A percentile compares a stretch with the other conserved stretches of the same genome.
phyloP scores from a whole-genome alignment of 2,888 invertebrate genomes.

The Cheilosia impressa region DNA sequence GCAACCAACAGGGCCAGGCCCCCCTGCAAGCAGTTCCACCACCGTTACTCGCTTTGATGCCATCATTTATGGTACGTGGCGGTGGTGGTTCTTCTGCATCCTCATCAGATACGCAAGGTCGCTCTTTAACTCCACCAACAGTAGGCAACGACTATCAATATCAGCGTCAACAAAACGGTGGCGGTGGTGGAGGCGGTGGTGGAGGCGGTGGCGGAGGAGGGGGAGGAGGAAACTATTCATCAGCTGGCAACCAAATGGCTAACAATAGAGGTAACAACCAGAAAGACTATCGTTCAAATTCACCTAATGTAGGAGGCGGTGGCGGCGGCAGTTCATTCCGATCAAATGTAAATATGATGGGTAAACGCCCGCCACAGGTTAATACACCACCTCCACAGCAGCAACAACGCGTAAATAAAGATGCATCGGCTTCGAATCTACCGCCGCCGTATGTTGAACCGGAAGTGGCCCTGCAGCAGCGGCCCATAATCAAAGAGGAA shows the following conservation, averaged over 20 bases:
- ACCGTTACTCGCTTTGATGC: constrained; percentile 90
- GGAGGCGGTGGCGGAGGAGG: constrained; percentile 69
- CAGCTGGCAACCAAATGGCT: constrained; percentile 53
- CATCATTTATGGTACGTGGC: constrained; percentile 87
- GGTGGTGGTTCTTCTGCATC: constrained; percentile 70
- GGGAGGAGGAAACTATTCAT: constrained; percentile 69
- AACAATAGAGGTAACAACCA: constrained; percentile 63
- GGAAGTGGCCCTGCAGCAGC: constrained; percentile 88
- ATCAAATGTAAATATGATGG: constrained; percentile 79
- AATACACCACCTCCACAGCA: constrained; percentile 78
- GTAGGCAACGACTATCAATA: constrained; percentile 61
- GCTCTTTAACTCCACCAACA: constrained; percentile 65
- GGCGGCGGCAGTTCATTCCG: constrained; percentile 78
- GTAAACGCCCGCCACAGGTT: constrained; percentile 80
- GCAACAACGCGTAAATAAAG: constrained; percentile 79
- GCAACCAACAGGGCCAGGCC: constrained; percentile 84
- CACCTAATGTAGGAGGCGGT: constrained; percentile 74
- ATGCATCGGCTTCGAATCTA: constrained; percentile 70
- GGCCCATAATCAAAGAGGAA: constrained; percentile 96
- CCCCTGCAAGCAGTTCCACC: constrained; percentile 86
- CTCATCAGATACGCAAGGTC: constrained; percentile 69
- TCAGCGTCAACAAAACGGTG: constrained; percentile 75
- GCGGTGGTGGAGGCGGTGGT: constrained; percentile 70
- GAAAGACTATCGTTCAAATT: constrained; percentile 78
- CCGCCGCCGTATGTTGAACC: constrained; percentile 82